Conservation (phyloP, 1,140 invertebrate species). For the Charaxes varanes region DNA sequence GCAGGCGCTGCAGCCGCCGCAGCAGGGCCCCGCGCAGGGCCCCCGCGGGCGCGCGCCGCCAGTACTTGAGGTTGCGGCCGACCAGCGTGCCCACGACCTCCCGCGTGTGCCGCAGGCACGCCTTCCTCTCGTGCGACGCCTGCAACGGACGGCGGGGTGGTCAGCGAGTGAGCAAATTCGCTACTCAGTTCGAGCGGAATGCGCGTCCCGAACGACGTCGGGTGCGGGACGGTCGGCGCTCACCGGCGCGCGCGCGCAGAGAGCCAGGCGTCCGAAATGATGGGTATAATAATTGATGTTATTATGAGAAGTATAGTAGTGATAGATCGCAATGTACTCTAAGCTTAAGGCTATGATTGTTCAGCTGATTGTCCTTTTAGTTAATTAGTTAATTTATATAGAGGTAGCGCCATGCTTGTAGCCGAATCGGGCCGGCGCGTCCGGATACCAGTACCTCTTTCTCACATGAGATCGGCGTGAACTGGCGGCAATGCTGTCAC, state of each 20-base stretch:
- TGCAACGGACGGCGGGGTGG: too few species aligned
- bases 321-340: too few species aligned
- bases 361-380: too few species aligned
- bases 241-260: constrained; percentile 41
- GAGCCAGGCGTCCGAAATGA: constrained; percentile 47
- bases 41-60: constrained; percentile 42
- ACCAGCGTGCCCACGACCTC: constrained; percentile 52
- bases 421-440: too few species aligned
- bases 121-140: constrained; percentile 42
- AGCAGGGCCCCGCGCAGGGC: constrained; percentile 46
- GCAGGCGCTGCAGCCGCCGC: constrained; percentile 60
- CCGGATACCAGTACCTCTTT: too few species aligned
- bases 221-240: constrained; percentile 22
- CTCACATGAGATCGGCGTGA: too few species aligned
- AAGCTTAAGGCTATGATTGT: too few species aligned
- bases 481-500: too few species aligned
- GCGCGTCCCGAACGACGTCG: not conserved
- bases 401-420: too few species aligned
- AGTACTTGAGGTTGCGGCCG: constrained; percentile 57
- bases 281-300: too few species aligned
- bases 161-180: not conserved
- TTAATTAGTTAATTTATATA: too few species aligned
- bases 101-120: constrained; percentile 55
- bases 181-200: not conserved
- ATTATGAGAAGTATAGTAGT: too few species aligned